These are phyloP conservation scores for Hydractinia symbiolongicarpus DNA, from an alignment of 30 jellyfish, hydroid and myxozoan species.

Conservation along the genomic window DNA sequence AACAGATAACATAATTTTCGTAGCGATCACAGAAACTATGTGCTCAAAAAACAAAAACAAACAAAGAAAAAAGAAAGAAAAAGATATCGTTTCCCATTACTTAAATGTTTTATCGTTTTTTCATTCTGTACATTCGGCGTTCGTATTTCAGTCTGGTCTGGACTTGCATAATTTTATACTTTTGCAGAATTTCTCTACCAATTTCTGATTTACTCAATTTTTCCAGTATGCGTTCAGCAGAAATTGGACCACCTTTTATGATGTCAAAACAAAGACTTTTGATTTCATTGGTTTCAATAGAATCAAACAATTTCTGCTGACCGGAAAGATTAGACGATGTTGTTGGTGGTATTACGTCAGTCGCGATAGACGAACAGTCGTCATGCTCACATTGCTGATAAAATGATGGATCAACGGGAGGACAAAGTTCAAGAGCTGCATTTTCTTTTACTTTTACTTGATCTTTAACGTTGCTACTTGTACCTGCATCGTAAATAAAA, in stretches of 20 bases:
- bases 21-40: too few species aligned
- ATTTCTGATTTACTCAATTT: not conserved
- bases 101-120: too few species aligned
- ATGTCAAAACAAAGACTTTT: not conserved
- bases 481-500: not conserved
- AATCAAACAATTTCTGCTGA: not conserved
- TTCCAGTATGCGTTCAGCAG: not conserved
- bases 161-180: not conserved
- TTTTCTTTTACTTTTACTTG: not conserved
- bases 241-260: not conserved
- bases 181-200: not conserved
- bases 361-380: not conserved
- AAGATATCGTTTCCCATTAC: too few species aligned
- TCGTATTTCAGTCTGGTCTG: not conserved
- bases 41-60: too few species aligned
- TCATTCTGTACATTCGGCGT: not conserved
- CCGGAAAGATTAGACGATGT: not conserved
- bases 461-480: not conserved
- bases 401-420: not conserved
- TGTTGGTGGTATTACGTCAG: conserved; percentile 12
- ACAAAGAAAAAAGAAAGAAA: too few species aligned
- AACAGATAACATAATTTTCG: too few species aligned
- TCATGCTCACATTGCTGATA: not conserved
- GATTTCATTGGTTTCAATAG: not conserved
- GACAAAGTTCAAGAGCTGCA: not conserved